These are phyloP conservation scores for Conus betulinus DNA, from an alignment of 1,140 invertebrate genomes.

Conservation along the genomic window DNA sequence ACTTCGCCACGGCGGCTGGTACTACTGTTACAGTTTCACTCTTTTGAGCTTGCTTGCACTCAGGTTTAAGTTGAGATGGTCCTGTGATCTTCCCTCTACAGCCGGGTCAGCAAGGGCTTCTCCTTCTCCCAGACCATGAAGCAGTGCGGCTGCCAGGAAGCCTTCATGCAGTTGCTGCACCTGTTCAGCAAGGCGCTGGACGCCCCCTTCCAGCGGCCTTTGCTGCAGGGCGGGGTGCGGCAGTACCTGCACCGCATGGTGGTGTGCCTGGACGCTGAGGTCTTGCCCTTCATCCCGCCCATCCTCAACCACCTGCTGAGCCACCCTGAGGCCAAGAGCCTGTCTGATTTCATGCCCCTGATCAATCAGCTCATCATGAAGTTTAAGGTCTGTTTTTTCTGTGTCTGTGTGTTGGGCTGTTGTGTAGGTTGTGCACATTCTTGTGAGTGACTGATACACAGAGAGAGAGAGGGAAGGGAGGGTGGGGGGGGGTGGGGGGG, in stretches of 20 bases:
- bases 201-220: constrained; percentile 71
- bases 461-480: not conserved
- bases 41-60: too few species aligned
- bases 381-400: constrained; percentile 78
- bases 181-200: constrained; percentile 78
- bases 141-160: constrained; percentile 76
- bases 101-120: constrained; percentile 80
- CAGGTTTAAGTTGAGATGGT: too few species aligned
- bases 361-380: constrained; percentile 81
- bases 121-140: constrained; percentile 79
- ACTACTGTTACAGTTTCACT: too few species aligned
- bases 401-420: not conserved
- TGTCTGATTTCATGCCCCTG: constrained; percentile 81
- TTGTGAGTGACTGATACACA: not conserved
- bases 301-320: constrained; percentile 78
- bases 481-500: not conserved
- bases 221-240: constrained; percentile 75
- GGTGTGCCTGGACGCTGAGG: constrained; percentile 80
- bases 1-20: too few species aligned
- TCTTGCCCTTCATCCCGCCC: constrained; percentile 79
- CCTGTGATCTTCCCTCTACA: constrained; percentile 54
- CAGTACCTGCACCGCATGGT: constrained; percentile 81
- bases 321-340: constrained; percentile 75
- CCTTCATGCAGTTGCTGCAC: constrained; percentile 78
- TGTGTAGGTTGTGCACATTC: not conserved